Evolutionary conservation across 1,140 invertebrate genomes (phyloP), one percentile per base, ranked within the genome.

Genomic region (Hestina assimilis): DNA sequence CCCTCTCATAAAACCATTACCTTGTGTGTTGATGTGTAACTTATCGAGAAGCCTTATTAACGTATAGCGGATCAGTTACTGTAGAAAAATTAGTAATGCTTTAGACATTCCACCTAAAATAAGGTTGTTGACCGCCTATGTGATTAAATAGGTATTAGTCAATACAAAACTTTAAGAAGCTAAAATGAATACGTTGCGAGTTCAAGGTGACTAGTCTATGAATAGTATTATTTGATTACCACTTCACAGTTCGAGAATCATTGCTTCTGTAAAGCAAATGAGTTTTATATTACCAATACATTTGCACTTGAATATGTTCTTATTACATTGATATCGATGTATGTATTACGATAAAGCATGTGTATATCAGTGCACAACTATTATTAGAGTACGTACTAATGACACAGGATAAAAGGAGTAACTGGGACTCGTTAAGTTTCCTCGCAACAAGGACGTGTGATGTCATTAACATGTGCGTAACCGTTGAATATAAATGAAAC

Each of bases 381-480:
- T 75, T 75, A 81, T 70, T 85, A 85, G 78, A 60, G 17, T 35
- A 54, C 62, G 63, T 47, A 56, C 38, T 61, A 67, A 69, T 83
- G 77, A 73, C 70, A 81, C 79, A 82, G 81, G 83, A 84, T 87
- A 81, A 77, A 75, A 75, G 63, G 68, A 75, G 72, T 72, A 84
- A 83, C 75, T 83, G 75, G 83, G 77, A 83, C 82, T 80, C 72
- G 69, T 68, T 53, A 33, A 65, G 71, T 74, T 76, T 83, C 83
- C 76, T 82, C 75, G 72, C 66, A 65, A 65, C 82, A 87, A 87
- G 84, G 84, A 77, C 84, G 74, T 66, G 66, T 87, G 84, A 85
- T 77, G 79, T 85, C 84, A 87, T 62, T 59, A 60, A 59, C 73
- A 72, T 77, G 70, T 73, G 72, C 59, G 47, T 40, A 42, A 43